Base-by-base conservation (phyloP, 2,797 vertebrate species). In the Microctenopoma steveboyesi region DNA sequence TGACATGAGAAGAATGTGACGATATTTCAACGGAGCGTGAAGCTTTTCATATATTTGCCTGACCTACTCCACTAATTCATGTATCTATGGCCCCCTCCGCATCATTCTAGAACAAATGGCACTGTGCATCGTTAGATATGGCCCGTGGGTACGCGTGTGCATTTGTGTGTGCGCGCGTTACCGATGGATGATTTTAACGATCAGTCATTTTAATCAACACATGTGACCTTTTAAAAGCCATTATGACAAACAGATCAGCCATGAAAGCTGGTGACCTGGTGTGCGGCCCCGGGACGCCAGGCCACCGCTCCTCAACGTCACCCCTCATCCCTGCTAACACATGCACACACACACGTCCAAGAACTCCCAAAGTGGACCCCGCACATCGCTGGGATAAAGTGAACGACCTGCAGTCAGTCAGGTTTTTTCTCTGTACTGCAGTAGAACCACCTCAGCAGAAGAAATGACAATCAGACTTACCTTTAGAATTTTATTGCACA, bases 161-260 rank as follows among this genome's bases (percentile, higher is more conserved):
- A 12, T 13, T 22, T 4, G 45, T 40, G 48, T n/a, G 33, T 3
- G 22, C 0, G 67, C 1, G 48, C 10, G 53, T 65, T 42, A 45
- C 53, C 39, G 25, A 39, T 7, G 78, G 64, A 76, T 74, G 76
- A 57, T 68, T 89, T 89, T 91, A 86, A 88, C 85, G 76, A 92
- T 85, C 88, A 86, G 79, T 92, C 87, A 87, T 88, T 88, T 90
- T 88, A 89, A 93, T 92, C 88, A 89, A 90, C 91, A 88, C 83
- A 72, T 61, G 76, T 86, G 89, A 93, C 91, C 91, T 92, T 93
- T 93, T 88, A 89, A 92, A 92, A 90, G 70, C 87, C 86, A 74
- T 91, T 90, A 89, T 87, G 88, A 88, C 89, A 88, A 90, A 92
- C 90, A 89, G 88, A 86, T 90, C 84, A 82, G 85, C 86, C 84